phyloP scores from a whole-genome alignment of 2,797 vertebrate species.

The Acomys russatus region DNA sequence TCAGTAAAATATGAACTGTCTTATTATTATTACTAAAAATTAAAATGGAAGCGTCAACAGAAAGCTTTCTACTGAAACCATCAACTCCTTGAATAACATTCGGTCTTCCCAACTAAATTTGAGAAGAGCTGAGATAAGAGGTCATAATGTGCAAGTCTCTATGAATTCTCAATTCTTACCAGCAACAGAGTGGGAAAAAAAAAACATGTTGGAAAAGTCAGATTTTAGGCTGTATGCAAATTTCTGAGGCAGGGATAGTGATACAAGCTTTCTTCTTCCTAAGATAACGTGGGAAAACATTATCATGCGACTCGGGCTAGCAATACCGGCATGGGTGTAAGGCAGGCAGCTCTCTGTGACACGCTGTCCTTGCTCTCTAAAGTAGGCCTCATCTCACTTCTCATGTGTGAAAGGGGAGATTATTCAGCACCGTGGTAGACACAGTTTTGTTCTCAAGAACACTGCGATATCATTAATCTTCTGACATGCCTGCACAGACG shows the following conservation, averaged over 20 bases:
- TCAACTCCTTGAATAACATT: constrained; percentile 62
- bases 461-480: constrained; percentile 89
- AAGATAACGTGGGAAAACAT: constrained; percentile 76
- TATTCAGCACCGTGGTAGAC: constrained; percentile 87
- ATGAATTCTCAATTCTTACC: constrained; percentile 76
- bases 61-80: constrained; percentile 19
- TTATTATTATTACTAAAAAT: constrained; percentile 6
- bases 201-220: constrained; percentile 77
- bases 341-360: constrained; percentile 76
- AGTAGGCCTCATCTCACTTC: constrained; percentile 83
- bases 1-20: not conserved
- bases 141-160: constrained; percentile 63
- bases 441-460: constrained; percentile 89
- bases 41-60: constrained; percentile 42
- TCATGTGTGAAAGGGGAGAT: constrained; percentile 85
- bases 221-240: constrained; percentile 82
- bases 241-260: constrained; percentile 69
- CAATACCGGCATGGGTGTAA: constrained; percentile 74
- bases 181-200: constrained; percentile 78
- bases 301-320: constrained; percentile 77
- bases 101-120: constrained; percentile 48
- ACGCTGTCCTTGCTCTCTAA: constrained; percentile 83
- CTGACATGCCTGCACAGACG: constrained; percentile 86
- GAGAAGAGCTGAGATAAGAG: constrained; percentile 65
- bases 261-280: constrained; percentile 81